Evolutionary conservation across 2,113 vertebrate genomes (phyloP), one percentile per base, ranked within the genome.

Genomic region (Machaerirhynchus nigripectus): DNA sequence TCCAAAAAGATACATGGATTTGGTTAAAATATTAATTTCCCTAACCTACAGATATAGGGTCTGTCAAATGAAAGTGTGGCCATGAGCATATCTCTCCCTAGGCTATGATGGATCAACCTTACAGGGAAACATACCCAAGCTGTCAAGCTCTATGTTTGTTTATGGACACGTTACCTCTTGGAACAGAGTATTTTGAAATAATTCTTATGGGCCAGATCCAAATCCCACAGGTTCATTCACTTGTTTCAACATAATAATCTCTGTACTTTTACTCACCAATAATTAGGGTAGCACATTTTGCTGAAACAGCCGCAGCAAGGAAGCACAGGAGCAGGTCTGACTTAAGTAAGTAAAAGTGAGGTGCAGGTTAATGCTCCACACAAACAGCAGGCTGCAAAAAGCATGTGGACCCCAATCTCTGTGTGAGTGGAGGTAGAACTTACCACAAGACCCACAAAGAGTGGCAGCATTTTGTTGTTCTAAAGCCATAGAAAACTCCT

Each of bases 371-470:
- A 20, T 71, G 57, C 53, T 76, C 28, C 39, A 76, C 53, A 79
- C 18, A 64, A 74, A 70, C 7, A 92, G 21, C 14, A 55, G 77
- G 42, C 16, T 81, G 26, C 35, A 80, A 75, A 94, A 56, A 33
- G 2, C 5, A 10, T 1, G 1, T 24, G 12, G 26, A 50, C 16
- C 8, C 4, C 15, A 81, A 26, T 4, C 26, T 23, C 42, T 19
- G 3, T 40, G 27, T 20, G 21, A 70, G 33, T 33, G 35, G 3
- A 47, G 33, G 65, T 3, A 44, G 6, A 17, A 50, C 3, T 59
- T 55, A 40, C 5, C 60, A 26, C 50, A 65, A 42, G n/a, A 57
- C 15, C 40, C 55, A 86, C 59, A 60, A 47, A n/a, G 4, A 28
- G 20, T 28, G 4, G 20, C 24, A 76, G 15, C 9, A 77, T 87